Evolutionary conservation across 2,888 invertebrate genomes (phyloP).

Genomic region (Mesorhabditis sp.): DNA sequence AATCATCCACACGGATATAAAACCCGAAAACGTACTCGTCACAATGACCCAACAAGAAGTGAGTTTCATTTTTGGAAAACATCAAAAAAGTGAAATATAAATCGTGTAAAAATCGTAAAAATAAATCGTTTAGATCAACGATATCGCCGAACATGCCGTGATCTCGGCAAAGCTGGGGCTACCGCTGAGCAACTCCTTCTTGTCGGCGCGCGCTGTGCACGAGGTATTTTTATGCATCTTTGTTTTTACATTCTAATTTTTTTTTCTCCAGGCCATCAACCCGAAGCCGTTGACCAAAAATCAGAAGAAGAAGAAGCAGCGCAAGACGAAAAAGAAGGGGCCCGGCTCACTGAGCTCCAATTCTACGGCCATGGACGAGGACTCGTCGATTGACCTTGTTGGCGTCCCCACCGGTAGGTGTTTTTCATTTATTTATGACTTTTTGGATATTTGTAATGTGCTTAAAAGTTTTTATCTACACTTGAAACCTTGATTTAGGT

Average conservation of each 20-base stretch:
- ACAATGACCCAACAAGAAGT: slow-evolving; percentile 62
- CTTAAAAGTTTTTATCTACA: no score
- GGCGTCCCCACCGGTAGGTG: background rate
- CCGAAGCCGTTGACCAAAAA: slow-evolving; percentile 75
- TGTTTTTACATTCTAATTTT: background rate
- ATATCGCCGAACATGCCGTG: slow-evolving; percentile 89
- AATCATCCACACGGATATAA: slow-evolving; percentile 72
- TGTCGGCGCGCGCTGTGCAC: slow-evolving; percentile 33
- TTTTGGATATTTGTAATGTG: no score
- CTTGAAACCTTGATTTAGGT: background rate
- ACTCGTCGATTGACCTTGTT: slow-evolving; percentile 19
- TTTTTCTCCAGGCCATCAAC: slow-evolving; percentile 79
- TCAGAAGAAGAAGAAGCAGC: slow-evolving; percentile 92
- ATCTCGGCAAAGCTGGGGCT: slow-evolving; percentile 87
- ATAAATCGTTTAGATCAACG: slow-evolving; percentile 32
- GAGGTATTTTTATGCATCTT: slow-evolving; percentile 24
- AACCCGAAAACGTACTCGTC: slow-evolving; percentile 63
- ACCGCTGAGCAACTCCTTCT: slow-evolving; percentile 81
- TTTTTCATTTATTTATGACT: background rate
- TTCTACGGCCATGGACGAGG: slow-evolving; percentile 29
- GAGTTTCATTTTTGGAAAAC: background rate
- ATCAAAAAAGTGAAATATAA: no score
- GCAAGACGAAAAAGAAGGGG: slow-evolving; percentile 84
- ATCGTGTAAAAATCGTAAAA: no score
- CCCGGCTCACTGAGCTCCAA: slow-evolving; percentile 87